Evolutionary conservation across 1,140 invertebrate species (phyloP).

Genomic region (Danaus plexippus): DNA sequence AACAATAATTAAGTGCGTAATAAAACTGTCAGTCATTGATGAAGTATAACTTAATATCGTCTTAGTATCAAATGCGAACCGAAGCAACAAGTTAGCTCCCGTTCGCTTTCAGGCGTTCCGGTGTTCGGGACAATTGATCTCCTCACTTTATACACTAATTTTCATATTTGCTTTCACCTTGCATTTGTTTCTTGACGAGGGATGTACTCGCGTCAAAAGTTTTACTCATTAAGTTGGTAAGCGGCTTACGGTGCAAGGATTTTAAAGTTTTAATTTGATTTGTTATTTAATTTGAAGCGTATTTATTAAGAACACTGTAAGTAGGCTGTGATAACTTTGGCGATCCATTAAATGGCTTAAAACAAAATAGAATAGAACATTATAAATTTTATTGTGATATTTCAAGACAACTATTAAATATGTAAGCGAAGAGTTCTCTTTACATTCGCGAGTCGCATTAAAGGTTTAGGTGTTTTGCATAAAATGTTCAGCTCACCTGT

Average conservation of each 20-base stretch:
- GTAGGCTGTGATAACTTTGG: too few relatives aligned
- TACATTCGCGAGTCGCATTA: slow-evolving; percentile 5
- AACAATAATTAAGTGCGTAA: too few relatives aligned
- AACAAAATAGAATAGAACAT: too few relatives aligned
- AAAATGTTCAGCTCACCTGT: slow-evolving; percentile 24
- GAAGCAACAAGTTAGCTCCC: slow-evolving; percentile 19
- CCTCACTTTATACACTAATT: slow-evolving; percentile 20
- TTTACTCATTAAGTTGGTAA: slow-evolving; percentile 30
- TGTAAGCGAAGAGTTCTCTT: background rate
- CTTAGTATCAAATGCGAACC: slow-evolving; percentile 8
- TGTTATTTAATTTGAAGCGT: slow-evolving; percentile 9
- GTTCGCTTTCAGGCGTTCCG: slow-evolving; percentile 38
- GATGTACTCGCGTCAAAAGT: slow-evolving; percentile 20
- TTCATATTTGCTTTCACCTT: slow-evolving; percentile 27
- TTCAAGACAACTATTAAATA: too few relatives aligned
- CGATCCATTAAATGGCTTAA: too few relatives aligned
- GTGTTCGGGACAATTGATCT: slow-evolving; percentile 33
- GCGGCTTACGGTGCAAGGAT: slow-evolving; percentile 20
- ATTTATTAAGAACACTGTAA: slow-evolving; percentile 2
- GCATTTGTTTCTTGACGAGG: slow-evolving; percentile 10
- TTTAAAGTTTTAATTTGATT: slow-evolving; percentile 21
- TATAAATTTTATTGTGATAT: too few relatives aligned
- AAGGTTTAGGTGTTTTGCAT: slow-evolving; percentile 17
- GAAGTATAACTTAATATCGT: slow-evolving; percentile 7
- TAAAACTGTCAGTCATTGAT: background rate